Evolutionary conservation across 2,797 vertebrate species (phyloP).

Genomic region (Malacoraja senta): DNA sequence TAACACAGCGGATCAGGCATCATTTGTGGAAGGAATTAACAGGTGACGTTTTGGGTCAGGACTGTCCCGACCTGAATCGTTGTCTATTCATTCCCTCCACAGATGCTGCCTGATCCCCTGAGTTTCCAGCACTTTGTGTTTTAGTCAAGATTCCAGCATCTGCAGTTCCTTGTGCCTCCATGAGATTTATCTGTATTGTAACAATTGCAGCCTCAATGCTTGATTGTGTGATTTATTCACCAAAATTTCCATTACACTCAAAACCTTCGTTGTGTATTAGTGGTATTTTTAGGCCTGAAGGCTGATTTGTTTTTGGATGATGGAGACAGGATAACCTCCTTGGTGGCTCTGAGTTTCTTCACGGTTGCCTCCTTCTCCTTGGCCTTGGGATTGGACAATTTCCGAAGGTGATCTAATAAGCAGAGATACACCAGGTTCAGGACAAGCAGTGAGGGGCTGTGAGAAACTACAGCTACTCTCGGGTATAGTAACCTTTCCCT

Average conservation of each 20-base stretch:
- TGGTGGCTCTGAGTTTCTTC: conserved; percentile 37
- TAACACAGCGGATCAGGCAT: too few species aligned
- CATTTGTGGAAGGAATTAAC: too few species aligned
- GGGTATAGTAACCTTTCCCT: background rate
- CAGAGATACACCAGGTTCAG: background rate
- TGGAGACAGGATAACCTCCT: conserved; percentile 32
- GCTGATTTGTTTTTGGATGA: conserved; percentile 32
- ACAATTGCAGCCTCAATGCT: too few species aligned
- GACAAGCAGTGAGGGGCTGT: too few species aligned
- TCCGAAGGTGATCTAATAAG: conserved; percentile 42
- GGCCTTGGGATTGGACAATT: conserved; percentile 39
- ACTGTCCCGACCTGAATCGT: too few species aligned
- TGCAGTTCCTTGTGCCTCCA: background rate
- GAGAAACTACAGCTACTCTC: background rate
- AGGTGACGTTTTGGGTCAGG: too few species aligned
- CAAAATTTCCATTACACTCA: background rate
- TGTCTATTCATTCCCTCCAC: too few species aligned
- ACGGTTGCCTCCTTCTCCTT: background rate
- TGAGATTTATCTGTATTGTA: background rate
- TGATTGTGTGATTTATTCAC: background rate
- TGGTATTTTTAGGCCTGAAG: conserved; percentile 36
- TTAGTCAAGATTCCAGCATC: too few species aligned
- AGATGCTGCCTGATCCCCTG: too few species aligned
- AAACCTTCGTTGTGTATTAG: background rate
- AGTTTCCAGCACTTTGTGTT: too few species aligned